Evolutionary conservation across 2,888 invertebrate genomes (phyloP), one percentile per base, ranked within the genome.

Genomic region (Hemaris fuciformis): DNA sequence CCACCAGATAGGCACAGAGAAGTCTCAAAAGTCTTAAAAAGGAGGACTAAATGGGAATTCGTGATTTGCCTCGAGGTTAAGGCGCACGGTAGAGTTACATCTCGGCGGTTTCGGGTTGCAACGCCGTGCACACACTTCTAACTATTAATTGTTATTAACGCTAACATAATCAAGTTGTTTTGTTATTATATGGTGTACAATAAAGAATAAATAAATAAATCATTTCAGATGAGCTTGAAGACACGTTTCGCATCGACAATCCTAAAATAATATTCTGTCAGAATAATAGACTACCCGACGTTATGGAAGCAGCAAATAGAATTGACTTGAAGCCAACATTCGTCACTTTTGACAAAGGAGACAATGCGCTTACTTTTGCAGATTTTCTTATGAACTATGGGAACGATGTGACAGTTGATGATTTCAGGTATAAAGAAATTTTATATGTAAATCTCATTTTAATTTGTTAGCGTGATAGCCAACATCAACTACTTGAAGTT

Each of bases 261-360:
- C 85, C 86, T 0, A 85, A 81, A 61, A 64, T 80, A 25, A 68
- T 85, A 57, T 83, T 86, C 63, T 85, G 85, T 53, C 79, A 84
- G 64, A 75, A 68, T 23, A 74, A 77, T 2, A 82, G 71, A 60
- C 70, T 76, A 0, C 20, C 64, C 0, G 78, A 81, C 18, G 73
- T 81, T 1, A 63, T 72, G 38, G 59, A 64, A 48, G 80, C 79
- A 3, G 45, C 81, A 8, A 61, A 70, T 6, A 61, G 63, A 0
- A 34, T 70, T 1, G 62, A 70, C 4, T n/a, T 71, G 8, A 62
- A 78, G 3, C 53, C 77, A 15, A 60, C 70, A 59, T 70, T 85
- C 10, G 59, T 84, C 13, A 81, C 81, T 1, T 86, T 83, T 59
- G 79, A 80, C 57, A 59, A 75, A 18, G 72, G 74, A 2, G 62